Base-by-base conservation (phyloP, 2,113 vertebrate genomes). In the Sinocyclocheilus anophthalmus region DNA sequence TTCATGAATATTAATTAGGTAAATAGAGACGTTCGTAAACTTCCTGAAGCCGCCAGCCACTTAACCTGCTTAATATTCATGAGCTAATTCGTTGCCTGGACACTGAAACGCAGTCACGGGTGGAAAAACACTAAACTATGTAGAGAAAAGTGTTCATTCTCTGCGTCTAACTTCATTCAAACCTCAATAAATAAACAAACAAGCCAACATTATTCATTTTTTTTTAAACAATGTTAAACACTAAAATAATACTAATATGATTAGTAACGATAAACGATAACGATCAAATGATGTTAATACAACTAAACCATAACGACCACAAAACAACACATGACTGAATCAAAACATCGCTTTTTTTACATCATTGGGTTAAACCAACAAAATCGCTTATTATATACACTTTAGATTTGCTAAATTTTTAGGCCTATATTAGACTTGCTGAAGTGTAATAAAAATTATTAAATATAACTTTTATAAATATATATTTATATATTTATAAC, bases 1-100 rank as follows among this genome's bases (percentile, higher is more conserved):
- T 6, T 63, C 37, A 81, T 81, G 59, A 65, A 81, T 81, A 45
- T 81, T 45, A 81, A 63, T 82, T 50, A 69, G 48, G 26, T 10
- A 11, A 16, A 48, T 4, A 18, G 9, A 20, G 63, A 82, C 24
- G 16, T 70, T 65, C 59, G n/a, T 30, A 30, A 10, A 81, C 39
- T 26, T 26, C 39, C 4, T 24, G 33, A 20, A 14, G 45, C 6
- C 6, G 72, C 22, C 14, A 30, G 3, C 12, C 18, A 37, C 30
- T 76, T 45, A 13, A 75, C 11, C 11, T 14, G 9, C 6, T 0
- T 14, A 76, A 30, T 76, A 50, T 76, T 76, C 45, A 76, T 18
- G 73, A 53, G 73, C 10, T 37, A 37, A 70, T 42, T 39, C 69
- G 70, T 42, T 39, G 37, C 20, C 10, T 73, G 20, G 20, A 12